Percentiles rank a stretch among this genome's conserved stretches.
Conservation (phyloP, 2,113 vertebrate species). For the Cyrtonyx montezumae region DNA sequence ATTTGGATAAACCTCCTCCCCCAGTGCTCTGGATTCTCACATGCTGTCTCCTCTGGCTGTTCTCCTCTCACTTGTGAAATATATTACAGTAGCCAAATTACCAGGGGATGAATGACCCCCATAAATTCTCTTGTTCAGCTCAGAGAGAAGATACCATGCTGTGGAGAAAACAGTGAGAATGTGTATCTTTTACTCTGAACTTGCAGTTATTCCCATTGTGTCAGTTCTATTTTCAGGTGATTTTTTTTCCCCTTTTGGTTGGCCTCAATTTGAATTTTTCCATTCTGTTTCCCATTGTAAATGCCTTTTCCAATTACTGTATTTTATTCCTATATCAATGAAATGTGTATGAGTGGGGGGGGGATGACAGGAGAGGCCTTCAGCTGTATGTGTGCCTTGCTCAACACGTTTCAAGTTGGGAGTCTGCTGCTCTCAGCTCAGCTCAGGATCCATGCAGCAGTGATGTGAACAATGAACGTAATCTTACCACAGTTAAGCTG, state of each 20-base stretch:
- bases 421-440: neutral
- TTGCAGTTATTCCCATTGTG: conserved; percentile 31
- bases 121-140: conserved; percentile 61
- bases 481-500: neutral
- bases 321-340: neutral
- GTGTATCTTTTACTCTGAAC: neutral
- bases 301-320: neutral
- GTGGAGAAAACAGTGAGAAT: conserved; percentile 30
- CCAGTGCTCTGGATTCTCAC: conserved; percentile 43
- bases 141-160: conserved; percentile 39
- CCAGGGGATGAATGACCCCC: conserved; percentile 54
- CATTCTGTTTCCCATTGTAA: neutral
- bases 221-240: conserved; percentile 36
- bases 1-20: conserved; percentile 43
- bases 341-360: neutral
- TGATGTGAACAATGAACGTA: neutral
- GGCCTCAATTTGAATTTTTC: conserved; percentile 21
- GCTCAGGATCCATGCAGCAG: neutral
- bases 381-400: neutral
- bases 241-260: neutral
- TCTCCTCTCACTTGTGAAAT: conserved; percentile 59
- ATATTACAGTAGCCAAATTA: conserved; percentile 62
- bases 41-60: conserved; percentile 32
- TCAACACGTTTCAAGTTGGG: neutral
- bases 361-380: neutral